Base-by-base conservation (phyloP, 2,888 invertebrate species). In the Fabriciana adippe region DNA sequence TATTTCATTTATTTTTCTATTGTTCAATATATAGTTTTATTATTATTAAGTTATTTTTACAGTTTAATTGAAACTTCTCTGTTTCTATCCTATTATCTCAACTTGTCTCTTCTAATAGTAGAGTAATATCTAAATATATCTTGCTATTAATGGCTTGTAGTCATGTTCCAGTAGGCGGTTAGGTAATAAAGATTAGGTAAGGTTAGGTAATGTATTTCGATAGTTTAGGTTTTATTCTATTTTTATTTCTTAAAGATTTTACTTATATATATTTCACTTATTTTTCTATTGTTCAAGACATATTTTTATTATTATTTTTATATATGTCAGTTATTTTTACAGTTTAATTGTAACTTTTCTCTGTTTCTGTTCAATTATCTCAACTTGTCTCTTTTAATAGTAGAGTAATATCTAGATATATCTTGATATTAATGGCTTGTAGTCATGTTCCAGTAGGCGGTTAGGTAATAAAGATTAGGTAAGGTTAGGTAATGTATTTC, bases 361-460 rank as follows among this genome's bases (percentile, higher is more conserved):
- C n/a, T 59, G 5, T 47, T 18, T 56, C 21, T 1, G 18, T 1
- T 21, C 26, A 21, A 3, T 13, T 21, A 47, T 48, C 5, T 6
- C 48, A 47, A 26, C 26, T 8, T 59, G 16, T 47, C 48, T 47
- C 21, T 47, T 21, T 5, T 57, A n/a, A 48, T 26, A 59, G 11
- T 31, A 6, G 2, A 11, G 11, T 26, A 15, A n/a, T 26, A 21
- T 41, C 11, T 41, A 41, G 35, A 41, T 41, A 41, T 11, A 41
- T 11, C 11, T 2, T 41, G 47, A 26, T 26, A 26, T 11, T 26
- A 26, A n/a, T 11, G 8, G 26, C 59, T 59, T 48, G 47, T 59
- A 59, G 59, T 59, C 47, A 48, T 48, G 59, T 59, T 59, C 59
- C 5, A 48, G 47, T 59, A 59, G 47, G 59, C 59, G 13, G 26